Evolutionary conservation across 2,888 invertebrate genomes (phyloP), one percentile per base, ranked within the genome.

Genomic region (Aleiodes leptofemur): DNA sequence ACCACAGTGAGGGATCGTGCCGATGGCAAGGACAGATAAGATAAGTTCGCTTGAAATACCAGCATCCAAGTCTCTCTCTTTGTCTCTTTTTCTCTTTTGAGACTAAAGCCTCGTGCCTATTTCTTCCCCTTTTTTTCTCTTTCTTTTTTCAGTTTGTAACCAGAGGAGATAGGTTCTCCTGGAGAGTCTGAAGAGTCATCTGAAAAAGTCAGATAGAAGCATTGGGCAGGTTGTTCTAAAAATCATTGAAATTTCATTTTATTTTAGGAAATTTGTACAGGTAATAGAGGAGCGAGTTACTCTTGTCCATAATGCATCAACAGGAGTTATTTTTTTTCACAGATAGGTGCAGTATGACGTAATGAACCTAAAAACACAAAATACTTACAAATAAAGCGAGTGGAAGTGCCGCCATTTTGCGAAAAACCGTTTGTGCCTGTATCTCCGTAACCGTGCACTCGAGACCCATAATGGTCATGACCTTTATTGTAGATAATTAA

Each of bases 211-310:
- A 64, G 34, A 16, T 9, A 57, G 68, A 68, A 69, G 71, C 69
- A 61, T 79, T 72, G 74, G 76, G 5, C 80, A 80, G 81, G 80
- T 81, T 80, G 77, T 76, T 80, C 79, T 81, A 79, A 80, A 81
- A 80, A 76, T 81, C 71, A 80, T 79, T 74, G 6, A 0, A 34
- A 34, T 34, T 34, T 34, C 6, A 34, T 4, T 34, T 31, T 31
- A 31, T 31, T 31, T 31, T 31, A 31, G 31, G 31, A 4, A 3
- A 31, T 31, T 31, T 31, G 31, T 4, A 31, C 3, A 31, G 31
- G 5, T 4, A 4, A 31, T 31, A n/a, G n/a, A n/a, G n/a, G n/a
- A n/a, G n/a, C n/a, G n/a, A n/a, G n/a, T n/a, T n/a, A n/a, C n/a
- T n/a, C n/a, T n/a, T n/a, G n/a, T n/a, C n/a, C n/a, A n/a, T n/a